A percentile compares a stretch with the other conserved stretches of the same genome.
phyloP scores from a whole-genome alignment of 30 jellyfish, hydroid and myxozoan genomes.

The Turritopsis rubra region DNA sequence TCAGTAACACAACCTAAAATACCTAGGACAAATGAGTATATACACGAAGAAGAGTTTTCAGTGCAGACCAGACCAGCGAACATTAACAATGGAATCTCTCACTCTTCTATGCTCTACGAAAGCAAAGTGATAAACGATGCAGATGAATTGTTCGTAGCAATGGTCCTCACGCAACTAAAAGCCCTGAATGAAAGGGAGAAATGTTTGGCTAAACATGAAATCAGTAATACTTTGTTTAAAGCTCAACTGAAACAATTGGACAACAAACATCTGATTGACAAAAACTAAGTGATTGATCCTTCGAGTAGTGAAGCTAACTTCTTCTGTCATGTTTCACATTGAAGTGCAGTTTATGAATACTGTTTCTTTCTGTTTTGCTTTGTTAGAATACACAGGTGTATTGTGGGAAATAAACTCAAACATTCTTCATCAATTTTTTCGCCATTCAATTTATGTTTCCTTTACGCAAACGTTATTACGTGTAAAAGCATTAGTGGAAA shows the following conservation, averaged over 20 bases:
- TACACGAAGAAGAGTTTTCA: not conserved
- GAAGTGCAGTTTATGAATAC: too few species aligned
- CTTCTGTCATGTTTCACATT: too few species aligned
- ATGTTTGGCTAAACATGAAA: slow-evolving; percentile 25
- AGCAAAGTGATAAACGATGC: slow-evolving; percentile 14
- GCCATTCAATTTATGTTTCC: too few species aligned
- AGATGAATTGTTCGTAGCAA: slow-evolving; percentile 23
- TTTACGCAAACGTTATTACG: too few species aligned
- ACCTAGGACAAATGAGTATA: not conserved
- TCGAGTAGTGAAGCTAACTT: too few species aligned
- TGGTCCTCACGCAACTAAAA: slow-evolving; percentile 10
- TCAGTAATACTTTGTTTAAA: slow-evolving; percentile 22
- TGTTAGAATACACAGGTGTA: too few species aligned
- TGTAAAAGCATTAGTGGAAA: too few species aligned
- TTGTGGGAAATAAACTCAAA: too few species aligned
- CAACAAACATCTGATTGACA: not conserved
- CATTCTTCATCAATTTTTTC: too few species aligned
- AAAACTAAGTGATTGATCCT: not conserved
- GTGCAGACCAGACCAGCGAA: too few species aligned
- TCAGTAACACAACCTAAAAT: too few species aligned
- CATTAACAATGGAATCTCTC: not conserved
- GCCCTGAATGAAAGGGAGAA: slow-evolving; percentile 1
- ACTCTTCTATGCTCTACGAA: not conserved
- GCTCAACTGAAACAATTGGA: slow-evolving; percentile 18
- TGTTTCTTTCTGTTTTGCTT: not conserved